These are phyloP conservation scores for Anolis apletophallus DNA, from an alignment of 2,797 vertebrate species.

Conservation along the genomic window DNA sequence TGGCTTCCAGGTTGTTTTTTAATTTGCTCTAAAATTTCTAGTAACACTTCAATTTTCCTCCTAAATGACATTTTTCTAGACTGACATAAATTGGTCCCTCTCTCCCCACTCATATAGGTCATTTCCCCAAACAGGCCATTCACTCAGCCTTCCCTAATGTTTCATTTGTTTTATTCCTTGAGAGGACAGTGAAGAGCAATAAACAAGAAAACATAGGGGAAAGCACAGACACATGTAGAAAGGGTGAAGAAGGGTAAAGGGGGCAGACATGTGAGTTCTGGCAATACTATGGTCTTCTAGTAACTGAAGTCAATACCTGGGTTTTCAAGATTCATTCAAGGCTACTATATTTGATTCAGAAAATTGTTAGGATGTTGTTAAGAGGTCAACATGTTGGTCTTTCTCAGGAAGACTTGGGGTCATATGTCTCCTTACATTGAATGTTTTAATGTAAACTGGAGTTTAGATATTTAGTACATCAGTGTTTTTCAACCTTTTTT, in stretches of 20 bases:
- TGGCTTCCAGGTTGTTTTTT: constrained; percentile 21
- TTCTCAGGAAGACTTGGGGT: neutral
- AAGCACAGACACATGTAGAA: neutral
- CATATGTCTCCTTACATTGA: no score
- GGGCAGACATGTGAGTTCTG: neutral
- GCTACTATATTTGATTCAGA: neutral
- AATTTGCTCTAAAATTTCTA: constrained; percentile 25
- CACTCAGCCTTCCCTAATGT: constrained; percentile 1
- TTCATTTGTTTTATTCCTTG: constrained; percentile 29
- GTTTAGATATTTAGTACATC: no score
- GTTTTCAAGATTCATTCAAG: neutral
- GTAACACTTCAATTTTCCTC: constrained; percentile 34
- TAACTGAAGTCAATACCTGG: neutral
- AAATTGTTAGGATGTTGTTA: neutral
- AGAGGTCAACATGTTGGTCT: neutral
- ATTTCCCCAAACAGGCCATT: constrained; percentile 30
- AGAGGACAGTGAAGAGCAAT: constrained; percentile 17
- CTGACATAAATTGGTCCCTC: constrained; percentile 30
- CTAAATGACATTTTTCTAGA: constrained; percentile 21
- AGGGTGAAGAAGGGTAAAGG: neutral
- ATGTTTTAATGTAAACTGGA: neutral
- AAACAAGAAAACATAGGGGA: constrained; percentile 18
- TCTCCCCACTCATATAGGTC: constrained; percentile 7
- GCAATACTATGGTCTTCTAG: constrained; percentile 9
- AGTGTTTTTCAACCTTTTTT: no score